Conservation (phyloP, 2,888 invertebrate species). For the Habroteleia sp. region DNA sequence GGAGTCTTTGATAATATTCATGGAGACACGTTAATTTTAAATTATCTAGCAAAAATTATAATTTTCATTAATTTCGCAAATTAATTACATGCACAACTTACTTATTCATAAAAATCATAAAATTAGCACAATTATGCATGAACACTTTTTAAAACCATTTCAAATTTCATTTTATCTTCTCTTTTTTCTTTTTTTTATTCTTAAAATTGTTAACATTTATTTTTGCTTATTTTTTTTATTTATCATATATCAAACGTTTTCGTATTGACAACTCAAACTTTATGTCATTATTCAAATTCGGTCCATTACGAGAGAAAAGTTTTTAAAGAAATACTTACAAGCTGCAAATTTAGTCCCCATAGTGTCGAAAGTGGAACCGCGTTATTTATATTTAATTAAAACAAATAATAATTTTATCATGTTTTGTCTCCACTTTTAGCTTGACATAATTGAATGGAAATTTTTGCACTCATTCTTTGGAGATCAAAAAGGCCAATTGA, state of each 20-base stretch:
- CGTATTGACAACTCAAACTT: conserved; percentile 12
- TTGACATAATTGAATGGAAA: conserved; percentile 4
- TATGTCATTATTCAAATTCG: conserved; percentile 28
- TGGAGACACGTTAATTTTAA: conserved; percentile 98
- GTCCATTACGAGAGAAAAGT: conserved; percentile 18
- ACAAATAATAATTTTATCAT: conserved; percentile 12
- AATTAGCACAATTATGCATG: too few species aligned
- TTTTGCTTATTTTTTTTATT: too few species aligned
- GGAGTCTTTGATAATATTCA: conserved; percentile 96
- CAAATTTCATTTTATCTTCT: too few species aligned
- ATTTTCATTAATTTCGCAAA: too few species aligned
- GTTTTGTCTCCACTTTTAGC: conserved; percentile 10
- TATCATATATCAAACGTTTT: too few species aligned
- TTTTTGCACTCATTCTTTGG: conserved; percentile 34
- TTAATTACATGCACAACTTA: too few species aligned
- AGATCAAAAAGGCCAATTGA: conserved; percentile 48
- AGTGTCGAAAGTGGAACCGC: conserved; percentile 15
- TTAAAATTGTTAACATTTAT: too few species aligned
- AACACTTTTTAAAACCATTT: too few species aligned
- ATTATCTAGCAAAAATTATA: conserved; percentile 86
- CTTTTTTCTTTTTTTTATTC: too few species aligned
- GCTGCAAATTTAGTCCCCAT: conserved; percentile 64
- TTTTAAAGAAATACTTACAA: conserved; percentile 50
- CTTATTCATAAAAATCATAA: too few species aligned
- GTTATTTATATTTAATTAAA: conserved; percentile 19